Evolutionary conservation across 2,113 vertebrate species (phyloP), one percentile per base, ranked within the genome.

Genomic region (Fregata magnificens): DNA sequence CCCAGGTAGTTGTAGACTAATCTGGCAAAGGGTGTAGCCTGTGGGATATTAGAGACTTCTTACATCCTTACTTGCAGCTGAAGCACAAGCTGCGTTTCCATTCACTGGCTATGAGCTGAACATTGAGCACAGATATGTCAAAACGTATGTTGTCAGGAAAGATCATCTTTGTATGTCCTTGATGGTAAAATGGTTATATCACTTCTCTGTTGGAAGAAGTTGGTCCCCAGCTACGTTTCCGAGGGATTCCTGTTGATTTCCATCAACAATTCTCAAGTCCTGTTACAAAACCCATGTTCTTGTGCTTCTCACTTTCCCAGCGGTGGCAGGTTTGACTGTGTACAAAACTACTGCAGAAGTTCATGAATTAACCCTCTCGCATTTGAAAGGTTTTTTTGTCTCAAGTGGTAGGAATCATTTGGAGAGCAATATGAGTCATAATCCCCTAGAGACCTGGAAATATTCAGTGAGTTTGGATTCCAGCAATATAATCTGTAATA

Each of bases 11-110:
- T 55, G 56, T 28, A 47, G 40, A 67, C 53, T 77, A 83, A 87
- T 26, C 58, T 44, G 24, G 40, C 7, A 61, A 82, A 86, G 29
- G 28, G 29, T 59, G n/a, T 38, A 49, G 22, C n/a, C n/a, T 5
- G 0, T 44, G 72, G 53, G 58, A n/a, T 45, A 36, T 55, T n/a
- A 55, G 38, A 20, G 36, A 14, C 7, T 53, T 53, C n/a, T 73
- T 28, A 34, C 1, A 1, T 52, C 42, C 55, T 19, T 34, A 42
- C 78, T 21, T 52, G 40, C 25, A 52, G 62, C 66, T 83, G 58
- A 61, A 20, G 59, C 24, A 26, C 4, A 78, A n/a, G 8, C 42
- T 36, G 25, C 0, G 1, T 79, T 88, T 78, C 78, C 0, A 0
- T 50, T 74, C 34, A 8, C 36, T 21, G 36, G 20, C 26, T 66